Evolutionary conservation across 1,140 invertebrate genomes (phyloP), one percentile per base, ranked within the genome.

Genomic region (Rhynchophorus ferrugineus): DNA sequence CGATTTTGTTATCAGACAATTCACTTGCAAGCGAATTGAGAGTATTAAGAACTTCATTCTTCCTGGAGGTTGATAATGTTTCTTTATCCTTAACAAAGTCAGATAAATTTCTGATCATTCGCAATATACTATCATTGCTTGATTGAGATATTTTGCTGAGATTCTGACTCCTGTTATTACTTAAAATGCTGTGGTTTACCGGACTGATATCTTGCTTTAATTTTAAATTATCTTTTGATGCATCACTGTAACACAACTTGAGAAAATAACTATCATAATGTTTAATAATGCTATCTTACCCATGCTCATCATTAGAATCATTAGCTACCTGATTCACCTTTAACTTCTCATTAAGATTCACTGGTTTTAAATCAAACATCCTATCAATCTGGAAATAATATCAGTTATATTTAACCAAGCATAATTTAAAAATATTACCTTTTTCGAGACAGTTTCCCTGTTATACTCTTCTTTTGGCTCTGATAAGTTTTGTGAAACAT

Each of bases 91-190:
- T 14, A 3, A 29, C 17, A 14, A 38, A 14, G 29, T 44, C 29
- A 3, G 43, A 44, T 29, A 44, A 44, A 44, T 29, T 34, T n/a
- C 14, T 18, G n/a, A 24, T 41, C n/a, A 41, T 14, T 19, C 18
- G 17, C 6, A 18, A 41, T 7, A 41, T 8, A 1, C 9, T 1
- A 3, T 19, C 17, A n/a, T 41, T 37, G 17, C 38, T 41, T 1
- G 14, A 1, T 9, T 41, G 38, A 1, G 38, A 17, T 1, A 41
- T 18, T 41, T 41, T 41, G 9, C 17, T 41, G 14, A 41, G n/a
- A 20, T 41, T 41, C n/a, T 41, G 14, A 41, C 38, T 41, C 3
- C 17, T 18, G 20, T 41, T 41, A 17, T 41, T 41, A n/a, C 38
- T 41, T 1, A 18, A 11, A 17, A 3, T 17, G 8, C 38, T 41